Evolutionary conservation across 2,888 invertebrate species (phyloP).

Genomic region (Lucinisca nassula): DNA sequence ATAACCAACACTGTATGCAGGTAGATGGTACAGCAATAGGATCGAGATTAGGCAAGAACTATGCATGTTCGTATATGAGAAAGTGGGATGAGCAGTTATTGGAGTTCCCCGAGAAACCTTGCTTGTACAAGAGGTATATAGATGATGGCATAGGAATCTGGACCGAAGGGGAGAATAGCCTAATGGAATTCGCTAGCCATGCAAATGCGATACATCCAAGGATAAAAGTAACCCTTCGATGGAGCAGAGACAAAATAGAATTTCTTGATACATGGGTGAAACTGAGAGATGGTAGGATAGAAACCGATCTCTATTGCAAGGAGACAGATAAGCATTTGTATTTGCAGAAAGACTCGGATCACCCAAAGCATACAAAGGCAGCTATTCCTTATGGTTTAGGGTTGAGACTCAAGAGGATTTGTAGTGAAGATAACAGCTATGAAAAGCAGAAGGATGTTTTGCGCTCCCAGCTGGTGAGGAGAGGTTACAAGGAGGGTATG

Average conservation of each 20-base stretch:
- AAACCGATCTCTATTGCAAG: background rate
- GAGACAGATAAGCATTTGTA: conserved; percentile 2
- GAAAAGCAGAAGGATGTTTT: background rate
- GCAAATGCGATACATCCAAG: background rate
- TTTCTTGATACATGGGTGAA: background rate
- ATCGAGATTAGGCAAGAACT: conserved; percentile 30
- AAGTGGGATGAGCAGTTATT: conserved; percentile 25
- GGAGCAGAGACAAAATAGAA: background rate
- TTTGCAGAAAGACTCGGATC: background rate
- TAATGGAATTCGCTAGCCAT: background rate
- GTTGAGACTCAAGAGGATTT: background rate
- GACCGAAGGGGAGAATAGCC: background rate
- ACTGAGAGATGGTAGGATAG: conserved; percentile 2
- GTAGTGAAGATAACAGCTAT: background rate
- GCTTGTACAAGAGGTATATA: background rate
- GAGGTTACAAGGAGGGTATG: background rate
- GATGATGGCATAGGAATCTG: conserved; percentile 8
- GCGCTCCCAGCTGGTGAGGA: background rate
- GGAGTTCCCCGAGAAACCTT: background rate
- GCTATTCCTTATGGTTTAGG: background rate
- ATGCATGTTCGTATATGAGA: conserved; percentile 39
- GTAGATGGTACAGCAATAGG: conserved; percentile 28
- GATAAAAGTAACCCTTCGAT: background rate
- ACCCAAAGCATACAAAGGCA: background rate
- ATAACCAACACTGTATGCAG: no score